A percentile compares a stretch with the other conserved stretches of the same genome.
These are phyloP conservation scores for Notolepis coatsorum DNA, from an alignment of 2,797 vertebrate species.

Conservation along the genomic window DNA sequence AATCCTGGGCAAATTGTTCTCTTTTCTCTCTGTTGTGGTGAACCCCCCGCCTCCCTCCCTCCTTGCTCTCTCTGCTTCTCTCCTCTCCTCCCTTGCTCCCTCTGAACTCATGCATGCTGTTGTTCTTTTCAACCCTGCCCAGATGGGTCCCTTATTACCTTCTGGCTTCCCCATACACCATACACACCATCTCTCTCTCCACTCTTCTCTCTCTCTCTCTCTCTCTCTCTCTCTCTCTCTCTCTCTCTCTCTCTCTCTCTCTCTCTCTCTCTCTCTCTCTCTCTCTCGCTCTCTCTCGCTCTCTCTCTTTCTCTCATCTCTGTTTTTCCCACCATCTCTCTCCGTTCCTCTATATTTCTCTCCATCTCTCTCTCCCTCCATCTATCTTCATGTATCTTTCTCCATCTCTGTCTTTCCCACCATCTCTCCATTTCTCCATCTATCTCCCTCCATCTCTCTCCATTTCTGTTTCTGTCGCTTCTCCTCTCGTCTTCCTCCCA, in stretches of 20 bases:
- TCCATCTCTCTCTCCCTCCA: slow-evolving; percentile 5
- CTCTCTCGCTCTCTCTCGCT: slow-evolving; percentile 10
- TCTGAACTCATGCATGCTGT: too few species aligned
- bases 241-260: not conserved
- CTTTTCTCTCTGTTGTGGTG: too few species aligned
- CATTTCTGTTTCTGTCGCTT: slow-evolving; percentile 2
- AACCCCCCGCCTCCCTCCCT: too few species aligned
- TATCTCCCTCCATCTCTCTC: slow-evolving; percentile 16
- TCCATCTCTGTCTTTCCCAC: slow-evolving; percentile 12
- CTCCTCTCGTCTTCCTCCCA: slow-evolving; percentile 18
- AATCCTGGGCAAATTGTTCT: too few species aligned
- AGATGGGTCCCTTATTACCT: too few species aligned
- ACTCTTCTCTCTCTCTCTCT: not conserved
- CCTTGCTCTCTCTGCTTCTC: not conserved
- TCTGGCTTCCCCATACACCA: too few species aligned
- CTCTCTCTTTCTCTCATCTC: not conserved
- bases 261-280: not conserved
- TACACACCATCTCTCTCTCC: not conserved
- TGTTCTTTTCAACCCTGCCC: too few species aligned
- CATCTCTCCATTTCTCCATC: not conserved
- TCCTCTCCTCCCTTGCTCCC: not conserved
- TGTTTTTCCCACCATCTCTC: slow-evolving; percentile 11
- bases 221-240: not conserved
- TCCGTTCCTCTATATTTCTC: slow-evolving; percentile 4
- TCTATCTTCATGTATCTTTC: too few species aligned